Percentiles rank a stretch among this genome's conserved stretches.
Conservation (phyloP, 2,888 invertebrate genomes). For the Brachynemurus nebulosus region DNA sequence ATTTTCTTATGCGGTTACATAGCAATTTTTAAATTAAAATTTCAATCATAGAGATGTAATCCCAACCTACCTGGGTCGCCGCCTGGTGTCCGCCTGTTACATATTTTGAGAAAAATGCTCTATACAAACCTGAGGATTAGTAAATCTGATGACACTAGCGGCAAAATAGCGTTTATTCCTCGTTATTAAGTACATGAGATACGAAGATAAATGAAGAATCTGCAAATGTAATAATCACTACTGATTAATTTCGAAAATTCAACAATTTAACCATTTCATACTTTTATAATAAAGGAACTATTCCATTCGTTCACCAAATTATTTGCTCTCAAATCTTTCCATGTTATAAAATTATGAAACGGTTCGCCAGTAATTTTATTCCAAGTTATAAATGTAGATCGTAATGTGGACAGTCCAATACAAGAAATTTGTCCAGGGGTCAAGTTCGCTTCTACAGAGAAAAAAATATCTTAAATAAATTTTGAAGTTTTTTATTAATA, state of each 20-base stretch:
- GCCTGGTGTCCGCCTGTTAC: too few relatives aligned
- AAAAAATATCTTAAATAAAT: background rate
- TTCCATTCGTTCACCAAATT: slow-evolving; percentile 41
- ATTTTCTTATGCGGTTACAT: too few relatives aligned
- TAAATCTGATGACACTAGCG: slow-evolving; percentile 71
- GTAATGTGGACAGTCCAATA: slow-evolving; percentile 51
- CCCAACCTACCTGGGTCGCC: too few relatives aligned
- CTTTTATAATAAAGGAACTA: slow-evolving; percentile 36
- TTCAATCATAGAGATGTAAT: too few relatives aligned
- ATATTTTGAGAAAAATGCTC: slow-evolving; percentile 17
- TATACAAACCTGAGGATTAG: slow-evolving; percentile 80
- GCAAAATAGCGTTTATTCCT: slow-evolving; percentile 69
- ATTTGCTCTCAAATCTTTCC: slow-evolving; percentile 51
- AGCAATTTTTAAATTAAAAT: too few relatives aligned
- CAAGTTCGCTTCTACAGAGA: slow-evolving; percentile 49
- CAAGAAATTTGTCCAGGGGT: slow-evolving; percentile 53
- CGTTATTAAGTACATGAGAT: slow-evolving; percentile 58
- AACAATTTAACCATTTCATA: too few relatives aligned
- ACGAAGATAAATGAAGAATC: slow-evolving; percentile 49
- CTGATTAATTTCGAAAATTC: too few relatives aligned
- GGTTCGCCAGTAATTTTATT: slow-evolving; percentile 41
- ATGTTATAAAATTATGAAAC: slow-evolving; percentile 52
- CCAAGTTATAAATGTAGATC: slow-evolving; percentile 53
- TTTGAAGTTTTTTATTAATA: slow-evolving; percentile 6
- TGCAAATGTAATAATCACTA: slow-evolving; percentile 28